phyloP scores from a whole-genome alignment of 2,888 invertebrate genomes.

The Choreutis nemorana region DNA sequence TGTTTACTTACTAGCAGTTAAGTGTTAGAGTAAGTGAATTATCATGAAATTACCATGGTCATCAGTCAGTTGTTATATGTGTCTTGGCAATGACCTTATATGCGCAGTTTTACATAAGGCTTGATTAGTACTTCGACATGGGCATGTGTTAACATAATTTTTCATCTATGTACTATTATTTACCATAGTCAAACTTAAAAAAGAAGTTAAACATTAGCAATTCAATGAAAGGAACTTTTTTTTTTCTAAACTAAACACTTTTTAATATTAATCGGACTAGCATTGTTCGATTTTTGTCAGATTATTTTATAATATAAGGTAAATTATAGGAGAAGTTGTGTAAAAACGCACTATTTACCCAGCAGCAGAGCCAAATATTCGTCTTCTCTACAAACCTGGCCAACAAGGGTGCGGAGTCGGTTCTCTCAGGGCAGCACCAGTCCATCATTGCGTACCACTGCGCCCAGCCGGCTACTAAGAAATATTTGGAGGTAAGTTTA shows the following conservation, averaged over 20 bases:
- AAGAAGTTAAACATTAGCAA: too few relatives aligned
- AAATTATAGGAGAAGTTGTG: constrained; percentile 5
- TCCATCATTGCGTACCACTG: constrained; percentile 95
- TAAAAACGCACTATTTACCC: constrained; percentile 63
- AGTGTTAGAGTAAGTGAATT: too few relatives aligned
- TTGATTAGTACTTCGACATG: too few relatives aligned
- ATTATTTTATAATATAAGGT: not conserved
- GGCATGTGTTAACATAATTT: too few relatives aligned
- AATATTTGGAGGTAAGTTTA: constrained; percentile 92
- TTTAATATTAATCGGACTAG: constrained; percentile 11
- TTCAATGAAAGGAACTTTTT: too few relatives aligned
- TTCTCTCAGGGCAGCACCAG: constrained; percentile 86
- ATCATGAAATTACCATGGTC: too few relatives aligned
- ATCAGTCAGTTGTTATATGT: too few relatives aligned
- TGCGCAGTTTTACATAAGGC: too few relatives aligned
- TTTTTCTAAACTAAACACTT: not conserved
- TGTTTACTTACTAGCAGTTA: too few relatives aligned
- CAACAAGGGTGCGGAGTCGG: constrained; percentile 94
- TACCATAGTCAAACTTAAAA: too few relatives aligned
- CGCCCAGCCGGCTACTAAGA: constrained; percentile 94
- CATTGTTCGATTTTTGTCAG: not conserved
- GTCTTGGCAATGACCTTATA: too few relatives aligned
- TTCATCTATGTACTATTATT: too few relatives aligned
- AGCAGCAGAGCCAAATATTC: constrained; percentile 98
- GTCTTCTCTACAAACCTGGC: constrained; percentile 95